Evolutionary conservation across 2,797 vertebrate genomes (phyloP), one percentile per base, ranked within the genome.

Genomic region (Characodon lateralis): DNA sequence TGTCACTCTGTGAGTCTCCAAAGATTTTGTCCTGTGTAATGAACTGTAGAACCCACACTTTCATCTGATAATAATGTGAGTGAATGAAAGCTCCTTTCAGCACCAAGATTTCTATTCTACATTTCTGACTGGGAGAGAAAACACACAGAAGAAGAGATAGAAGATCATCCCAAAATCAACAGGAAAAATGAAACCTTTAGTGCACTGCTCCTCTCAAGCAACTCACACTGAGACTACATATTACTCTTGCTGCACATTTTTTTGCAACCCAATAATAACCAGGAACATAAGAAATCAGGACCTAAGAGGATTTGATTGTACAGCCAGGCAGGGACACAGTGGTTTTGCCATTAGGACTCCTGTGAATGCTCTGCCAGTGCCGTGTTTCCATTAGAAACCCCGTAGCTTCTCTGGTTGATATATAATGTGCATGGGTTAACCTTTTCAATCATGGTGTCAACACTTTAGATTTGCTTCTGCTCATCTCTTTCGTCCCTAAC

Each of bases 371-470:
- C 97, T 92, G 97, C 97, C 97, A 97, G 96, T 93, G 96, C 96
- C 94, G 96, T 95, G 96, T 98, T 99, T 98, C 98, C 97, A 99
- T 99, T 98, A 98, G 97, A 97, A 97, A 97, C 96, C 96, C 96
- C 96, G 96, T 94, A 96, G 96, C 97, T 97, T 97, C 97, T 97
- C 96, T 94, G 96, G 96, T 97, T 98, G 97, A 98, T 98, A 98
- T 98, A 98, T 98, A 99, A 98, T 97, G 97, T 97, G 97, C 97
- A 97, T 97, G 97, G 97, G 98, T 99, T 99, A 99, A 99, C 98
- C 98, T 99, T 98, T 99, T 99, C 97, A 98, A 99, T 98, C 98
- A 99, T 96, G 96, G 96, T 98, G 97, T 99, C 98, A 99, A 99
- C 97, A 98, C 97, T 99, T 97, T 97, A 98, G 97, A 98, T 99